Base-by-base conservation (phyloP, 35 echinoderm and acorn worm species). In the Holothuria glaberrima region DNA sequence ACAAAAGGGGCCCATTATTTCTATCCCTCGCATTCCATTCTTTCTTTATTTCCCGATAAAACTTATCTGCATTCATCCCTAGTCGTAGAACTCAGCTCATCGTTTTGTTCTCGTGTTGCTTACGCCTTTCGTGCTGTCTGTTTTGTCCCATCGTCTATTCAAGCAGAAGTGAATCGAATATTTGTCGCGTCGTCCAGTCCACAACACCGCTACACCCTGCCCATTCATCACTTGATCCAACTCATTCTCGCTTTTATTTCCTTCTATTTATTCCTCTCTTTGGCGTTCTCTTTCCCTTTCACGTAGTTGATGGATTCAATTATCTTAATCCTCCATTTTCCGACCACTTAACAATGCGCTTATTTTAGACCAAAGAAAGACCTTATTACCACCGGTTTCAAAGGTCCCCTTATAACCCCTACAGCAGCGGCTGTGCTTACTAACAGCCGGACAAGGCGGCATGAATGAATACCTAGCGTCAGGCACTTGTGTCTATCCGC, bases 261-360 rank as follows among this genome's bases (percentile, higher is more conserved):
- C 71, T 75, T 41, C 34, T 41, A 31, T n/a, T 75, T 75, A 75
- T 75, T 41, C 44, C 71, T 18, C 14, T 41, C 71, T 75, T 34
- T 75, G 41, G 30, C 28, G 9, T 21, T 41, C 44, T 75, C 44
- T 41, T n/a, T 75, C 41, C 71, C 71, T 75, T 75, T 75, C 71
- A 75, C 33, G 34, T 36, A 75, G 31, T 75, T 75, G 71, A 75
- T 75, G 41, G 71, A 75, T 32, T 75, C 71, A 75, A 75, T 75
- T 75, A 75, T 75, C 44, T 41, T 75, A 75, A 75, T 75, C 71
- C 20, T 41, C 71, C 33, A 75, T 75, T 75, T 75, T 75, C 28
- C 31, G 71, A 38, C 17, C 29, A n/a, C 19, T 32, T 75, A 75
- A 75, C 71, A 75, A 75, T 75, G 44, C 41, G 31, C 44, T 75